Evolutionary conservation across 2,797 vertebrate species (phyloP).

Genomic region (Poliocrania exsul): DNA sequence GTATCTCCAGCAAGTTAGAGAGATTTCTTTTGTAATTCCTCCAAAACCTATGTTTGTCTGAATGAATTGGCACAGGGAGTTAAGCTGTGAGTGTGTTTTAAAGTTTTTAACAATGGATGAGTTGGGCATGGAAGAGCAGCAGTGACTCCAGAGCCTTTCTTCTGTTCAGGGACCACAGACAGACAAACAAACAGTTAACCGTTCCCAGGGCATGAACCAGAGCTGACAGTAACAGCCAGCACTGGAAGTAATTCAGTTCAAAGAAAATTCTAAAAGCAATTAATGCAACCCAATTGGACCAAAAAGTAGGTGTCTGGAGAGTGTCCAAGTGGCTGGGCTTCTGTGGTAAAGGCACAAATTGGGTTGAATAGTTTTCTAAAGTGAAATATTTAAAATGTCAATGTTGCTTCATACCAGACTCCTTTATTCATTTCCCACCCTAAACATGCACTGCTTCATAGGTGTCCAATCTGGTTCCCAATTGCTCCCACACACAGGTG

Average conservation of each 20-base stretch:
- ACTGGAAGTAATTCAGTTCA: not conserved
- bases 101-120: not conserved
- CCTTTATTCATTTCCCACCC: not conserved
- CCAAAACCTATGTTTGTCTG: not conserved
- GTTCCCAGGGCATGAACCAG: fast-evolving
- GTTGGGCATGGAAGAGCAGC: not conserved
- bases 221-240: not conserved
- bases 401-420: not conserved
- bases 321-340: not conserved
- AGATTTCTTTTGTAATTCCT: not conserved
- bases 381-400: not conserved
- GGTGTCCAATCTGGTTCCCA: not conserved
- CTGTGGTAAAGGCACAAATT: not conserved
- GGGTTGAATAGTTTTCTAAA: not conserved
- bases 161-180: not conserved
- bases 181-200: not conserved
- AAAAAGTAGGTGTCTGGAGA: not conserved
- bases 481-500: not conserved
- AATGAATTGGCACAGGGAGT: not conserved
- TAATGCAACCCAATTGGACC: not conserved
- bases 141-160: not conserved
- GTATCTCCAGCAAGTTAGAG: not conserved
- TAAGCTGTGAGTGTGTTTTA: not conserved
- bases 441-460: not conserved
- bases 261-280: not conserved